These are phyloP conservation scores for Silvanus unidentatus DNA, from an alignment of 2,888 invertebrate genomes.

Conservation along the genomic window DNA sequence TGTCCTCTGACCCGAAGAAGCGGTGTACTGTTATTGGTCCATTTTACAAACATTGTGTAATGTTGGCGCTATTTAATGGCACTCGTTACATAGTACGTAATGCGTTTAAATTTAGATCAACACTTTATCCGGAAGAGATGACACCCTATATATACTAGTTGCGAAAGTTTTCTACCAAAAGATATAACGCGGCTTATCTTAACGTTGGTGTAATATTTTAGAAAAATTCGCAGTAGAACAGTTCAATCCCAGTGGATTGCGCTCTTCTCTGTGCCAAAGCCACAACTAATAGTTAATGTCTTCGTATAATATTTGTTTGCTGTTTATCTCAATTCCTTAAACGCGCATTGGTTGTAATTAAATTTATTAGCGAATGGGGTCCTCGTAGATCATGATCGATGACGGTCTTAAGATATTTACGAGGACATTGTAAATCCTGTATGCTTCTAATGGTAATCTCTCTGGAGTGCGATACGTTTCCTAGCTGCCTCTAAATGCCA, in stretches of 20 bases:
- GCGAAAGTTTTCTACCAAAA: no score
- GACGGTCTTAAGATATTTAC: slow-evolving; percentile 1
- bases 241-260: no score
- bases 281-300: no score
- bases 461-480: slow-evolving; percentile 20
- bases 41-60: background rate
- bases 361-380: background rate
- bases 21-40: background rate
- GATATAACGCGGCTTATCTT: no score
- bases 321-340: no score
- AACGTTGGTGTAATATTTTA: no score
- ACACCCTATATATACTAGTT: no score
- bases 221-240: no score
- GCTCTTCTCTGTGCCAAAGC: no score
- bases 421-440: background rate
- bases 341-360: background rate
- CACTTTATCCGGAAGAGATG: background rate
- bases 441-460: slow-evolving; percentile 14
- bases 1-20: slow-evolving; percentile 1
- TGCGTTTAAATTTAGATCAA: slow-evolving; percentile 2
- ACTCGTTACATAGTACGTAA: background rate
- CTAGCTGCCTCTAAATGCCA: slow-evolving; percentile 1
- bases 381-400: slow-evolving; percentile 2
- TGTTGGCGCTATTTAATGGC: background rate
- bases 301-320: no score